Evolutionary conservation across 2,797 vertebrate genomes (phyloP), one percentile per base, ranked within the genome.

Genomic region (Apogon talboti): DNA sequence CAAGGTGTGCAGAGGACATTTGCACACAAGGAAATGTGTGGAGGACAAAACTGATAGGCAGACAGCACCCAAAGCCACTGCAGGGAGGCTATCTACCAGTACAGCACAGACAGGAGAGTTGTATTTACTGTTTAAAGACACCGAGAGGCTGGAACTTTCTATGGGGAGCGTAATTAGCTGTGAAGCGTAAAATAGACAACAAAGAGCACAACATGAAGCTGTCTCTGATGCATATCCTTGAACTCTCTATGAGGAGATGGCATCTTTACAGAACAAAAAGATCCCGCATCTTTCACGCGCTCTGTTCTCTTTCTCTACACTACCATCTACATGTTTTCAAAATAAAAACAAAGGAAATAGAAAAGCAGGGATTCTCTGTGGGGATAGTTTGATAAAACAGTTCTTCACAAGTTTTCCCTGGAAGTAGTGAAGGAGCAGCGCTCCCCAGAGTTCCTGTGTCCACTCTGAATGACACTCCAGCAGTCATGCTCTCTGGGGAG

Each of bases 1-100:
- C 88, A 89, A 89, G 90, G 89, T 90, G 87, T 85, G 83, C 76
- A 82, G 81, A 92, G 87, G 90, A 91, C 89, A 87, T 92, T 86
- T 88, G 87, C 85, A 85, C 82, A 88, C 74, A 82, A 88, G 84
- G 74, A 90, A 90, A 89, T 82, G 57, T 85, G 79, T 87, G 90
- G 89, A 79, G 88, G 87, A 87, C 88, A 88, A 90, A 88, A 84
- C 71, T 75, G 69, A 73, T 69, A 60, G 78, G 61, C 55, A 41
- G 64, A 21, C 76, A 70, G 72, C 48, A 41, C 68, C 69, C 62
- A 16, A 12, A 74, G 71, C 58, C 71, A 69, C 78, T 14, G 11
- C 68, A 53, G 74, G 75, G 84, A 83, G 50, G 71, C 55, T 19
- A 67, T 54, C 65, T 68, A 69, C 61, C 61, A 68, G 63, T 43